Evolutionary conservation across 2,888 invertebrate species (phyloP), one percentile per base, ranked within the genome.

Genomic region (Orthosia gracilis): DNA sequence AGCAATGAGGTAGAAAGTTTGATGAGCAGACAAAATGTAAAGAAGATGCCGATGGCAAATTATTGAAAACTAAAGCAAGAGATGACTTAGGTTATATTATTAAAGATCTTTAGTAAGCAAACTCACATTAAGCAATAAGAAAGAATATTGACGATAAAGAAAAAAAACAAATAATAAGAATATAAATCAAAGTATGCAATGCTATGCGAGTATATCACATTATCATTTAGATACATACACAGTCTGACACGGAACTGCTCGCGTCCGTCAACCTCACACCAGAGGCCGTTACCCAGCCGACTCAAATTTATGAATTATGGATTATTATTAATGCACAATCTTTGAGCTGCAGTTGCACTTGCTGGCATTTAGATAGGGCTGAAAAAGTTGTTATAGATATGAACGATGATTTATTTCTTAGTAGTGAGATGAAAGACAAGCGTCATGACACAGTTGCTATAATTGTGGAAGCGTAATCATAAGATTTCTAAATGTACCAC

Each of bases 221-320:
- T 59, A 64, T 77, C 61, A 69, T 63, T 58, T 50, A 72, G 31
- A 69, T 73, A 73, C 18, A 70, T 26, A 58, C 55, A 67, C 63
- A 77, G 61, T 12, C 23, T 4, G 54, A 83, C 69, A 67, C 70
- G 85, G 84, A 85, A 83, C 72, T 4, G 58, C n/a, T 21, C 9
- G 55, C 66, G 74, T 76, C 59, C 80, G 83, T 75, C 83, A 83
- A 78, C 80, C 83, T 85, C 78, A 80, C 77, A 73, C 45, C 65
- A 49, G 59, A 83, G 76, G 74, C 67, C 83, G 69, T 80, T 79
- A 71, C 52, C 50, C 70, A 78, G 62, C 26, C 23, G 52, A n/a
- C 67, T 68, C 54, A 52, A 59, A 59, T 71, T 18, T 57, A 85
- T 84, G 77, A 79, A 80, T 85, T 85, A 80, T 82, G 66, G 67